Evolutionary conservation across 1,140 invertebrate species (phyloP).

Genomic region (Drosophila lowei): DNA sequence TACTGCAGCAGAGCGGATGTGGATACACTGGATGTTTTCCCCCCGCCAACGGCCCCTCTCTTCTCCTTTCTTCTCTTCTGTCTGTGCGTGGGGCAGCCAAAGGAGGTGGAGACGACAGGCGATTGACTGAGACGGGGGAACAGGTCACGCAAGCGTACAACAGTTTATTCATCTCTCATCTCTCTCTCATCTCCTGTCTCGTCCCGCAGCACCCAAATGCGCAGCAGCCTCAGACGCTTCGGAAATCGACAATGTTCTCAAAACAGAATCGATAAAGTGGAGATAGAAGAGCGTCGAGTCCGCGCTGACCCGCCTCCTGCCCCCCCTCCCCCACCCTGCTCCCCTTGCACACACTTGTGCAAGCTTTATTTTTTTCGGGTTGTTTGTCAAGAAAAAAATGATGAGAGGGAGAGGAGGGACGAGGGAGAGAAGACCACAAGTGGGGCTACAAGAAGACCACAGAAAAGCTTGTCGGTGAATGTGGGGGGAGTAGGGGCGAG

Average conservation of each 20-base stretch:
- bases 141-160: constrained; percentile 76
- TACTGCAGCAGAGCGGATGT: constrained; percentile 57
- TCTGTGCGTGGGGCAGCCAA: constrained; percentile 40
- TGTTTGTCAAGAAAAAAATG: constrained; percentile 50
- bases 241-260: constrained; percentile 64
- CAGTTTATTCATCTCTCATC: constrained; percentile 71
- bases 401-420: constrained; percentile 3
- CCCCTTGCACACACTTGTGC: background rate
- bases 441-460: background rate
- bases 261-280: constrained; percentile 62
- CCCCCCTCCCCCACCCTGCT: too few relatives aligned
- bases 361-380: constrained; percentile 54
- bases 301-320: constrained; percentile 11
- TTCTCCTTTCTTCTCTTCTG: background rate
- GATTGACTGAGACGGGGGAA: constrained; percentile 25
- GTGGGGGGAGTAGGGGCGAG: constrained; percentile 1
- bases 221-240: constrained; percentile 49
- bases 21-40: constrained; percentile 4
- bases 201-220: constrained; percentile 57
- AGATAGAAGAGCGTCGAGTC: constrained; percentile 27
- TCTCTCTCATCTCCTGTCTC: background rate
- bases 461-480: background rate
- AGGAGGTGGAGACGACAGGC: constrained; percentile 18
- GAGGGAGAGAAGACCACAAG: constrained; percentile 1
- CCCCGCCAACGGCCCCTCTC: background rate